Percentiles rank a stretch among this genome's conserved stretches.
Conservation (phyloP, 2,797 vertebrate genomes). For the Crax fasciolata region DNA sequence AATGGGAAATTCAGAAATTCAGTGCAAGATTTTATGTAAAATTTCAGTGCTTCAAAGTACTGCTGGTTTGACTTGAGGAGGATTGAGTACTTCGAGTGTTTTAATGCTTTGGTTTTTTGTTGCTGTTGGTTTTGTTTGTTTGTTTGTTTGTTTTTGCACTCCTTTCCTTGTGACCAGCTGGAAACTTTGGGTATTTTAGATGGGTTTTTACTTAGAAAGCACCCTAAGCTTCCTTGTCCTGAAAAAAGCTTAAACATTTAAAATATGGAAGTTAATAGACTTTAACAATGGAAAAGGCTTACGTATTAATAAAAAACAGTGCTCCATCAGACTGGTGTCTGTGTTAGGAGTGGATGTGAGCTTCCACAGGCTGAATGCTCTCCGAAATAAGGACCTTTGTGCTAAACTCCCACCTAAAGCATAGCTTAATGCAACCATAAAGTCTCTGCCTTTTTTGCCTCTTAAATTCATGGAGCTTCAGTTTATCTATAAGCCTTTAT, state of each 20-base stretch:
- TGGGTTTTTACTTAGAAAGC: neutral
- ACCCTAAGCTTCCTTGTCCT: neutral
- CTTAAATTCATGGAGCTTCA: neutral
- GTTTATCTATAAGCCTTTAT: constrained; percentile 24
- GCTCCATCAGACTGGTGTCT: neutral
- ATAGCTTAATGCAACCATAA: neutral
- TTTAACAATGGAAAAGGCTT: neutral
- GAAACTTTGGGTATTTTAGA: neutral
- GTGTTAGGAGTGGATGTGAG: neutral
- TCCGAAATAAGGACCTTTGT: neutral
- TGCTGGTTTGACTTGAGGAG: neutral
- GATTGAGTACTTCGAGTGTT: neutral
- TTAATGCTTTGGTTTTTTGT: neutral
- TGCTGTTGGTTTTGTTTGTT: neutral
- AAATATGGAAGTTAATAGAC: neutral
- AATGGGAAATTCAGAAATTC: neutral
- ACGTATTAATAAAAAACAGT: neutral
- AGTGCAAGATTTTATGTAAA: neutral
- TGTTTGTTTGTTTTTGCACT: neutral
- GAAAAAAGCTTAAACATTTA: neutral
- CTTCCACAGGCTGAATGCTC: neutral
- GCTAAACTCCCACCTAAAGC: neutral
- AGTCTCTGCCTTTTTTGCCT: neutral
- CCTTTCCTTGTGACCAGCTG: neutral
- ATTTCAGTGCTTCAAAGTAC: neutral